Conservation (phyloP, 2,113 vertebrate genomes). For the Bos indicus region DNA sequence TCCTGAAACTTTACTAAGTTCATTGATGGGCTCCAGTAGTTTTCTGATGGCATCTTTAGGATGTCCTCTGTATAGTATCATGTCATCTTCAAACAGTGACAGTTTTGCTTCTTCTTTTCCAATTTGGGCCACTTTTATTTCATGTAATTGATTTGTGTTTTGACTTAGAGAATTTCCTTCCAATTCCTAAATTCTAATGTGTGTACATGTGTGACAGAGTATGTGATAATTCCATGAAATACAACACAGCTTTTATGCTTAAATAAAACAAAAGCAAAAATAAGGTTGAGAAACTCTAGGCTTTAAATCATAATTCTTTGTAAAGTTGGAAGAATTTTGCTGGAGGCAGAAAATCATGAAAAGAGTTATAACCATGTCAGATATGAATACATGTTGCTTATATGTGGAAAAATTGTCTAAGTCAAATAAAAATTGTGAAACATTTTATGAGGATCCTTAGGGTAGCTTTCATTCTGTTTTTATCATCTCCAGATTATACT, state of each 20-base stretch:
- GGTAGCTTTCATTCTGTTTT: neutral
- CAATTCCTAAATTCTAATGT: neutral
- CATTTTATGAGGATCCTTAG: neutral
- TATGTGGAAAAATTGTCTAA: neutral
- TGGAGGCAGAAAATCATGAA: neutral
- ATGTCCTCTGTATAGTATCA: neutral
- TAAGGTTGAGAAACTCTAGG: neutral
- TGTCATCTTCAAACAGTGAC: neutral
- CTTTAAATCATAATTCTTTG: neutral
- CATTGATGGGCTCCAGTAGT: neutral
- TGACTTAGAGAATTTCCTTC: neutral
- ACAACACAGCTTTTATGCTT: neutral
- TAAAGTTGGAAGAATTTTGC: neutral
- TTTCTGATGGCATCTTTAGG: neutral
- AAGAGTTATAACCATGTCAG: neutral
- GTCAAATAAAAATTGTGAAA: neutral
- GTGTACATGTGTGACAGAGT: neutral
- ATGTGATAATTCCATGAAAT: neutral
- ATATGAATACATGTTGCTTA: neutral
- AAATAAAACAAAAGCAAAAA: neutral
- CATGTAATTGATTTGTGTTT: neutral
- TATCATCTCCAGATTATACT: neutral
- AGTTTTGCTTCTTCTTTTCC: neutral
- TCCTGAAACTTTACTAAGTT: neutral
- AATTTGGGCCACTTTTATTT: neutral